phyloP scores from a whole-genome alignment of 2,113 vertebrate species.

The Brachyistius frenatus region DNA sequence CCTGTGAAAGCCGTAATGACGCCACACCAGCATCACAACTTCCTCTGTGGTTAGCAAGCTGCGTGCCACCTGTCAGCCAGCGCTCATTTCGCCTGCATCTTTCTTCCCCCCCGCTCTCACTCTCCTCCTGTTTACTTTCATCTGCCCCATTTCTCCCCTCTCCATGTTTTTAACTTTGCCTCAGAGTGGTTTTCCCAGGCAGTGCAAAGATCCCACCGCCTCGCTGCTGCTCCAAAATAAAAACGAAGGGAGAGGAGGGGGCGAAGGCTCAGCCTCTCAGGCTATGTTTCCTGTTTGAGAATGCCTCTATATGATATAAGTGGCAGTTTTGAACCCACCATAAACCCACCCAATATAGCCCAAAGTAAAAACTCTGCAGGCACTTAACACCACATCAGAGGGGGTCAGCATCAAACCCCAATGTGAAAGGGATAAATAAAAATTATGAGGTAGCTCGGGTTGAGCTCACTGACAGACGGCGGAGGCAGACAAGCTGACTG shows the following conservation, averaged over 20 bases:
- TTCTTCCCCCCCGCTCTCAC: slow-evolving; percentile 31
- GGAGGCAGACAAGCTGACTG: slow-evolving; percentile 53
- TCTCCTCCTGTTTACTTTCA: slow-evolving; percentile 57
- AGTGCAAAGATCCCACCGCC: slow-evolving; percentile 37
- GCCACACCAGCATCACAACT: slow-evolving; percentile 66
- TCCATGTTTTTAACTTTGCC: slow-evolving; percentile 19
- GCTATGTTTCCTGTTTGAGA: slow-evolving; percentile 62
- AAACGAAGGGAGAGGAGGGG: slow-evolving; percentile 39
- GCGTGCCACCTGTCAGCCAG: slow-evolving; percentile 72
- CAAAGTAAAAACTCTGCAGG: slow-evolving; percentile 54
- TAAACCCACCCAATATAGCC: slow-evolving; percentile 65
- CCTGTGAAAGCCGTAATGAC: slow-evolving; percentile 60
- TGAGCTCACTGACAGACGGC: slow-evolving; percentile 54
- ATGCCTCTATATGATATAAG: slow-evolving; percentile 60
- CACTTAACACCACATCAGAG: slow-evolving; percentile 71
- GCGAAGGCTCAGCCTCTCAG: slow-evolving; percentile 38
- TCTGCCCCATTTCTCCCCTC: slow-evolving; percentile 26
- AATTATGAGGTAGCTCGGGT: slow-evolving; percentile 52
- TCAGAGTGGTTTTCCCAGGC: slow-evolving; percentile 63
- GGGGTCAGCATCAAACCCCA: slow-evolving; percentile 48
- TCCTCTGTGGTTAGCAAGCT: slow-evolving; percentile 77
- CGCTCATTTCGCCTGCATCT: slow-evolving; percentile 31
- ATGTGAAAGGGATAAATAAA: slow-evolving; percentile 71
- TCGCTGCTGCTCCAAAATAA: slow-evolving; percentile 47
- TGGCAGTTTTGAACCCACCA: slow-evolving; percentile 56